Base-by-base conservation (phyloP, 2,888 invertebrate genomes). In the Zaprionus obscuricornis region DNA sequence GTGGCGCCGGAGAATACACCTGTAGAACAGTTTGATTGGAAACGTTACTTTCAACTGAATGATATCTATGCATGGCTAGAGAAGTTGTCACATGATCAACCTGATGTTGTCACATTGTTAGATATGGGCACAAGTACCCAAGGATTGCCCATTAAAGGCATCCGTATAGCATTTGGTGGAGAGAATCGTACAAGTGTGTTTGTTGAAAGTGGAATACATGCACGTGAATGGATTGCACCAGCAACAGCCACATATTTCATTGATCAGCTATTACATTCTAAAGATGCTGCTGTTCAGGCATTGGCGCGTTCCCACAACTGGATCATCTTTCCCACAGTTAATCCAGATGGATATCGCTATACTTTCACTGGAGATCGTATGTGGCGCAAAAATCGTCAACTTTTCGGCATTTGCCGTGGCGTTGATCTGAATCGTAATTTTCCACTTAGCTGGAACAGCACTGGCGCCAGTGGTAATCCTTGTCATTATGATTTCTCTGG, bases 281-380 rank as follows among this genome's bases (percentile, higher is more conserved):
- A 85, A 0, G 87, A 88, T 33, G 24, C 78, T 0, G 39, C 43
- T 0, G 66, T 91, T 1, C 74, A 89, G 16, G 63, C 76, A 22
- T 54, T 91, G 22, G 90, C 88, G 0, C 68, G 75, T n/a, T 66
- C 86, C 4, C 88, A 84, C 17, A 95, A 95, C 88, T 95, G 95
- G 93, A 93, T 94, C 87, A 92, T 96, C 55, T 91, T 95, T 86
- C 95, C 95, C 0, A 91, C 94, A 3, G 91, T 93, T 24, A 96
- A 96, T 90, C 95, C 95, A 0, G 95, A 95, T 72, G 95, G 95
- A 0, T 95, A 95, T 87, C 94, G 93, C 72, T 94, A 93, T 84
- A 93, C 93, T 18, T 95, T 94, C 87, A 93, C 93, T 0, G 91
- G 91, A 47, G 94, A 95, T 88, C 92, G 96, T 16, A 91, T 96